phyloP scores from a whole-genome alignment of 2,113 vertebrate genomes.

The Gasterosteus nipponicus region DNA sequence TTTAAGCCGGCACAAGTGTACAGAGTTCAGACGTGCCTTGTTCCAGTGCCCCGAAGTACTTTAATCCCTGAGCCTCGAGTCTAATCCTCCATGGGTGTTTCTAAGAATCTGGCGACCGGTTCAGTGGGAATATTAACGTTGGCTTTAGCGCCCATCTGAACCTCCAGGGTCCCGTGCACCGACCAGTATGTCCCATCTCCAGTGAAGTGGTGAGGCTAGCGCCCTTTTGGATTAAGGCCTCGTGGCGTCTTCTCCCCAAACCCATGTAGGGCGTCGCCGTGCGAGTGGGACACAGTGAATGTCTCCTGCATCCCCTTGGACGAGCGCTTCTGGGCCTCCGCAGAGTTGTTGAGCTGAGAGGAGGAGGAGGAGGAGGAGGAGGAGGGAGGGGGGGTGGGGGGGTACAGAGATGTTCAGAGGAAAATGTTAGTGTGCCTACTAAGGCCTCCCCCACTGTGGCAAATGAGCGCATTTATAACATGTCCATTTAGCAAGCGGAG shows the following conservation, averaged over 20 bases:
- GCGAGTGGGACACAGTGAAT: conserved; percentile 84
- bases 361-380: neutral
- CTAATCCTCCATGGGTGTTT: conserved; percentile 54
- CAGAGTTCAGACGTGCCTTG: conserved; percentile 50
- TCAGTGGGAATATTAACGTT: conserved; percentile 40
- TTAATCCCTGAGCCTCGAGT: conserved; percentile 56
- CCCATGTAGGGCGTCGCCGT: conserved; percentile 80
- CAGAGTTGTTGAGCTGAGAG: conserved; percentile 84
- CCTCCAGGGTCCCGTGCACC: conserved; percentile 45
- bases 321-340: conserved; percentile 84
- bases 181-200: conserved; percentile 90
- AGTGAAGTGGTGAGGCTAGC: conserved; percentile 85
- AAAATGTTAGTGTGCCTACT: neutral
- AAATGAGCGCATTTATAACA: too few relatives aligned
- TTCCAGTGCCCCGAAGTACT: conserved; percentile 55
- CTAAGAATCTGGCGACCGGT: conserved; percentile 8
- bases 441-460: neutral
- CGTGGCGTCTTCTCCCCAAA: conserved; percentile 87
- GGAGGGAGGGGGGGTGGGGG: too few relatives aligned
- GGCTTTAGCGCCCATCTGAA: conserved; percentile 18
- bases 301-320: conserved; percentile 84
- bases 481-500: neutral
- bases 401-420: neutral
- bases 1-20: conserved; percentile 59
- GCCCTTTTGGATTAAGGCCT: conserved; percentile 84